Conservation (phyloP, 2,113 vertebrate species). For the Eurypyga helias region DNA sequence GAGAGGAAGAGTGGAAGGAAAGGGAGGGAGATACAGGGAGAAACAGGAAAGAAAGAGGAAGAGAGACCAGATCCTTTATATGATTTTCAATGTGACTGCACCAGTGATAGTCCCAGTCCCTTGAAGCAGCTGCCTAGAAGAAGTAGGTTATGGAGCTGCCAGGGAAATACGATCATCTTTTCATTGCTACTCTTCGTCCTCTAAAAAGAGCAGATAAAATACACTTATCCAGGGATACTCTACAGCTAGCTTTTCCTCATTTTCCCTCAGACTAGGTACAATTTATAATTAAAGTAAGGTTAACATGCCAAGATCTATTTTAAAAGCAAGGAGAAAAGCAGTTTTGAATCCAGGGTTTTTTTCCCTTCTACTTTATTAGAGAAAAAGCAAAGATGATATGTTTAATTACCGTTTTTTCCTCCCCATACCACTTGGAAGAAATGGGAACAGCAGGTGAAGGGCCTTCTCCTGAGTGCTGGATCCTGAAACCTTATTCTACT, state of each 20-base stretch:
- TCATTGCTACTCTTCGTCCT: not conserved
- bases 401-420: not conserved
- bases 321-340: constrained; percentile 18
- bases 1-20: too few species aligned
- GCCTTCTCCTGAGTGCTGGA: not conserved
- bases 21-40: not conserved
- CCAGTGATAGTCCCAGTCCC: not conserved
- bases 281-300: constrained; percentile 3
- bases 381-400: not conserved
- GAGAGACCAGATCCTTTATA: not conserved
- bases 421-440: not conserved
- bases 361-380: not conserved
- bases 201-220: not conserved
- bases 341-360: not conserved
- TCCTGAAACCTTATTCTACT: not conserved
- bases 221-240: not conserved
- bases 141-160: not conserved
- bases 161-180: constrained; percentile 2
- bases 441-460: not conserved
- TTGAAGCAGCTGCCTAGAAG: not conserved
- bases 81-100: not conserved
- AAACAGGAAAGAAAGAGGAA: not conserved
- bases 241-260: not conserved
- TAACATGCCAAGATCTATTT: not conserved
- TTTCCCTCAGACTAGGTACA: not conserved